These are phyloP conservation scores for Ylistrum balloti DNA, from an alignment of 1,140 invertebrate species.

Conservation along the genomic window DNA sequence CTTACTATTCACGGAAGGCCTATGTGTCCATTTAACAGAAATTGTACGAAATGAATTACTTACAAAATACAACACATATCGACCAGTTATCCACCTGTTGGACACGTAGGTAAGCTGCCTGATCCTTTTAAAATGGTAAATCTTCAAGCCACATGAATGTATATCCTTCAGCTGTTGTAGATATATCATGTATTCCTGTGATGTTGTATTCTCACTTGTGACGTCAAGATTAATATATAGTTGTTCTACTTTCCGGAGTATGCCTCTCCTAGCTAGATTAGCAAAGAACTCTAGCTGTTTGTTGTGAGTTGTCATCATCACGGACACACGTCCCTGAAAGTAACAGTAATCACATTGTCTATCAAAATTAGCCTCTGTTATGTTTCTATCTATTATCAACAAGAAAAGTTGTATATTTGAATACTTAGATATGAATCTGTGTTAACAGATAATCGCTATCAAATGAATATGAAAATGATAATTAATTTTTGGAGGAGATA, in stretches of 20 bases:
- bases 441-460: too few species aligned
- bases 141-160: not conserved
- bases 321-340: not conserved
- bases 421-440: too few species aligned
- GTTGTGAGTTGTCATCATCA: not conserved
- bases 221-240: not conserved
- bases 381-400: too few species aligned
- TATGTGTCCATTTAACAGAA: too few species aligned
- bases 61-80: not conserved
- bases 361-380: too few species aligned
- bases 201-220: constrained; percentile 3
- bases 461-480: too few species aligned
- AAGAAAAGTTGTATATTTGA: too few species aligned
- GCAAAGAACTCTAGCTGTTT: constrained; percentile 4
- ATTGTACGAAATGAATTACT: not conserved
- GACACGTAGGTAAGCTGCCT: not conserved
- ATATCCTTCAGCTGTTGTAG: not conserved
- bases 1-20: too few species aligned
- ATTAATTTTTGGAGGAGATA: too few species aligned
- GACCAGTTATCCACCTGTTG: not conserved
- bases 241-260: not conserved
- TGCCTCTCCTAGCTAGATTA: not conserved
- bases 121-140: not conserved
- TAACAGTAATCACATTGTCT: not conserved
- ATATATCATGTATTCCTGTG: not conserved